These are phyloP conservation scores for Parazoanthus swiftii DNA, from an alignment of 92 coral and sea anemone species.

Conservation along the genomic window DNA sequence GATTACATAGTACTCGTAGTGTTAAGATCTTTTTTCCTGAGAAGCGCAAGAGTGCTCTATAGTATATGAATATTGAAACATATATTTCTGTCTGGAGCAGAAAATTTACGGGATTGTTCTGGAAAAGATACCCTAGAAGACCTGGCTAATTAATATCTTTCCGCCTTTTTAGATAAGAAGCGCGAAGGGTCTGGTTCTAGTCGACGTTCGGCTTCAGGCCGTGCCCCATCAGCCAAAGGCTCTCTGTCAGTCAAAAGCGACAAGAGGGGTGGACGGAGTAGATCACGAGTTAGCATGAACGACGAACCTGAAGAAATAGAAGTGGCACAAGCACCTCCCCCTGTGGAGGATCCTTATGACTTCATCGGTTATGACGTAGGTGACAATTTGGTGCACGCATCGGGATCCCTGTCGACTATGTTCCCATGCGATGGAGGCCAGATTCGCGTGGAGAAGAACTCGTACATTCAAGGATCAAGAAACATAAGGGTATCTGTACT, in stretches of 20 bases:
- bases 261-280: slow-evolving; percentile 59
- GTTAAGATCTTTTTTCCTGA: too few species aligned
- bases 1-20: too few species aligned
- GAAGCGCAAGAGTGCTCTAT: too few species aligned
- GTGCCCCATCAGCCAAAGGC: slow-evolving; percentile 80
- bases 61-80: too few species aligned
- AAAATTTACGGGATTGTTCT: too few species aligned
- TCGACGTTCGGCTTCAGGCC: slow-evolving; percentile 73
- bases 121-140: neutral
- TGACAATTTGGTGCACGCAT: slow-evolving; percentile 86
- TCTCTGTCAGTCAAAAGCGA: slow-evolving; percentile 78
- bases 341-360: slow-evolving; percentile 64
- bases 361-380: slow-evolving; percentile 98
- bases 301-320: slow-evolving; percentile 68
- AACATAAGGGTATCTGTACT: slow-evolving; percentile 76
- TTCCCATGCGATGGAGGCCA: slow-evolving; percentile 96
- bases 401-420: slow-evolving; percentile 86
- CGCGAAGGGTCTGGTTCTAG: slow-evolving; percentile 73
- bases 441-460: slow-evolving; percentile 74
- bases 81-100: too few species aligned
- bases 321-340: slow-evolving; percentile 39
- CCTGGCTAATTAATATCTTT: neutral
- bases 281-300: slow-evolving; percentile 60
- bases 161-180: slow-evolving; percentile 58
- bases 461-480: slow-evolving; percentile 79